A percentile compares a stretch with the other conserved stretches of the same genome.
Conservation (phyloP, 2,797 vertebrate species). For the Hippocampus kuda region DNA sequence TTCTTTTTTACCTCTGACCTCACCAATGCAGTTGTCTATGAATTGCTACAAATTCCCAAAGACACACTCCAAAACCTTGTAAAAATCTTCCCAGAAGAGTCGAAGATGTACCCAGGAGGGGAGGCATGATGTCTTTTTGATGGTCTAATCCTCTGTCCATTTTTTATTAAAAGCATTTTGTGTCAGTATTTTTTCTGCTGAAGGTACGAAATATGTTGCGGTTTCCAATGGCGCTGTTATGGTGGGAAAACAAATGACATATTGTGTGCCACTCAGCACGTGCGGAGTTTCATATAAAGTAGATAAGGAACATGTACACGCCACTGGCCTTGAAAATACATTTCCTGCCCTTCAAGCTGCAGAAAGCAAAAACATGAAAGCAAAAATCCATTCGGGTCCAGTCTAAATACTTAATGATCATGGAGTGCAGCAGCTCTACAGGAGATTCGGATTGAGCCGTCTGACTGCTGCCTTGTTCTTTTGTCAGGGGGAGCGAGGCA, state of each 20-base stretch:
- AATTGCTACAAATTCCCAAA: neutral
- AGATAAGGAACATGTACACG: constrained; percentile 21
- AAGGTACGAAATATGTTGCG: neutral
- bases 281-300: constrained; percentile 12
- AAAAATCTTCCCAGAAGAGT: neutral
- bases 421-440: constrained; percentile 17
- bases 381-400: constrained; percentile 13
- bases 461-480: constrained; percentile 27
- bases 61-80: neutral
- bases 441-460: constrained; percentile 20
- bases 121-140: neutral
- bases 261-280: constrained; percentile 5
- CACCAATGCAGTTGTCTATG: neutral
- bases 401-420: constrained; percentile 42
- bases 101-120: neutral
- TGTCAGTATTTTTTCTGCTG: neutral
- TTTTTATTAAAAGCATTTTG: neutral
- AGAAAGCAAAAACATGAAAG: constrained; percentile 23
- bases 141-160: neutral
- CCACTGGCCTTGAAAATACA: constrained; percentile 10
- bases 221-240: neutral
- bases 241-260: no score
- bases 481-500: constrained; percentile 86
- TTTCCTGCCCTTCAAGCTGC: constrained; percentile 21
- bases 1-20: neutral